phyloP scores from a whole-genome alignment of 2,113 vertebrate genomes.

The Papio anubis region DNA sequence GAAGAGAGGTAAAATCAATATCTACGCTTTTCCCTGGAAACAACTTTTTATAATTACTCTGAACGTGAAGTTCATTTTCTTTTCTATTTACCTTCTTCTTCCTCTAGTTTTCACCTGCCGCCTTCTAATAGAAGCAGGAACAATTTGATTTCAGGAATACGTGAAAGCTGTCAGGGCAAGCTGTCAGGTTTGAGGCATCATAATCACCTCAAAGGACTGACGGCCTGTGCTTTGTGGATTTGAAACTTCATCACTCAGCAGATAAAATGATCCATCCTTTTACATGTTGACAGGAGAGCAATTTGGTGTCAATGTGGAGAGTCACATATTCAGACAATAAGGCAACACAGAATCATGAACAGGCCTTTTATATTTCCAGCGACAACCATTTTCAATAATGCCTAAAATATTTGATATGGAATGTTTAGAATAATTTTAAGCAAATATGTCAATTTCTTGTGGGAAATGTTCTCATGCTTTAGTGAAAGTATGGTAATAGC shows the following conservation, averaged over 20 bases:
- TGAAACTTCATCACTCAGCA: slow-evolving; percentile 83
- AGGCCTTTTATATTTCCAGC: slow-evolving; percentile 67
- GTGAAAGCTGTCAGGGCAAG: slow-evolving; percentile 80
- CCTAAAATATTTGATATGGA: slow-evolving; percentile 79
- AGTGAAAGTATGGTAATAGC: slow-evolving; percentile 68
- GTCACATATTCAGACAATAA: slow-evolving; percentile 79
- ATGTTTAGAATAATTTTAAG: slow-evolving; percentile 81
- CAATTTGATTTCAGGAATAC: slow-evolving; percentile 77
- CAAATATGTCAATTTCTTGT: slow-evolving; percentile 59
- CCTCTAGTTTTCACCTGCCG: slow-evolving; percentile 75
- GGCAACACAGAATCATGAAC: slow-evolving; percentile 52
- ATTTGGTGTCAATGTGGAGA: slow-evolving; percentile 81
- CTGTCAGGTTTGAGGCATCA: slow-evolving; percentile 77
- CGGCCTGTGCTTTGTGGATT: slow-evolving; percentile 78
- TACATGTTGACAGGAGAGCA: slow-evolving; percentile 82
- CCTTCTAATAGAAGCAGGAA: slow-evolving; percentile 71
- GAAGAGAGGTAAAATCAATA: slow-evolving; percentile 72
- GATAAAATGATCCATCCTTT: slow-evolving; percentile 83
- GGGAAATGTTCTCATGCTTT: slow-evolving; percentile 59
- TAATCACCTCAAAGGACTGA: slow-evolving; percentile 83
- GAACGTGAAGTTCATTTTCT: slow-evolving; percentile 77
- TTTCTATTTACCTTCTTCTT: slow-evolving; percentile 71
- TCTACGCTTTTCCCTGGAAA: slow-evolving; percentile 70
- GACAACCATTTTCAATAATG: slow-evolving; percentile 78
- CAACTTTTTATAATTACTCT: slow-evolving; percentile 74